Conservation (phyloP, 2,888 invertebrate genomes). For the Archips xylosteana region DNA sequence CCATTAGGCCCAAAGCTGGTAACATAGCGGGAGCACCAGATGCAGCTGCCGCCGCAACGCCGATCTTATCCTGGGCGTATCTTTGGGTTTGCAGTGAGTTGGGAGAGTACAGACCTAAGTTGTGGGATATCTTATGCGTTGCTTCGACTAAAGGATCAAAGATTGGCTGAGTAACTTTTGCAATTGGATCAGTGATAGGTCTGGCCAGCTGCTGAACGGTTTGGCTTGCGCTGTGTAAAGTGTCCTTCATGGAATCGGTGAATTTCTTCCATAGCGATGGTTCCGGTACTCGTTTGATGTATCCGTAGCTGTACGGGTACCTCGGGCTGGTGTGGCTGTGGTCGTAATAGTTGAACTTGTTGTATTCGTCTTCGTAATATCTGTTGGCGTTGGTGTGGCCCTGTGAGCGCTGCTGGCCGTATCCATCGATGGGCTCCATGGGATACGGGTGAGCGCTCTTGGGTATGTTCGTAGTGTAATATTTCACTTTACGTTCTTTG, state of each 20-base stretch:
- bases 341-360: conserved; percentile 84
- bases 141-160: conserved; percentile 91
- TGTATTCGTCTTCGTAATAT: conserved; percentile 81
- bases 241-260: conserved; percentile 90
- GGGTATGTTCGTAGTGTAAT: conserved; percentile 81
- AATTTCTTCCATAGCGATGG: conserved; percentile 91
- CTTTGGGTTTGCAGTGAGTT: conserved; percentile 76
- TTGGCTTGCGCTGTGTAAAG: conserved; percentile 89
- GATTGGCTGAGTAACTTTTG: conserved; percentile 87
- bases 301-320: conserved; percentile 87
- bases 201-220: conserved; percentile 88
- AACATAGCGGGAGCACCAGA: conserved; percentile 87
- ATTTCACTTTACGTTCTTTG: conserved; percentile 75
- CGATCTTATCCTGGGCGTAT: conserved; percentile 87
- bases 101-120: conserved; percentile 87
- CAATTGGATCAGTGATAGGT: conserved; percentile 86
- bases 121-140: conserved; percentile 91
- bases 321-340: conserved; percentile 74
- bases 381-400: conserved; percentile 75
- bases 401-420: conserved; percentile 76
- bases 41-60: conserved; percentile 80
- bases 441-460: conserved; percentile 86
- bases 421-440: conserved; percentile 79
- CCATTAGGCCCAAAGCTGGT: conserved; percentile 91
- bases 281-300: conserved; percentile 84